Conservation (phyloP, 2,797 vertebrate species). For the Tachyglossus aculeatus region DNA sequence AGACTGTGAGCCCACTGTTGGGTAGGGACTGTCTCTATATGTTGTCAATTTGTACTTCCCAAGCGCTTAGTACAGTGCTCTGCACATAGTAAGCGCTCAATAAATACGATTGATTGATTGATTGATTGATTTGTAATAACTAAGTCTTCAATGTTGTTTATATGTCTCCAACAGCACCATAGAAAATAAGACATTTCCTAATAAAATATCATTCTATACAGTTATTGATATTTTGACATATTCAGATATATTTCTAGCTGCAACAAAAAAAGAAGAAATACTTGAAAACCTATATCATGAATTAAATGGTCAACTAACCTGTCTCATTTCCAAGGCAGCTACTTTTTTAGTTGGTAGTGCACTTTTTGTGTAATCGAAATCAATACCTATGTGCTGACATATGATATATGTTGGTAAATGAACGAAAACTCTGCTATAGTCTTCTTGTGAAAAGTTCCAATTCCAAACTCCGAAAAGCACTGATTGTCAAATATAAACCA, state of each 20-base stretch:
- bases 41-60: no score
- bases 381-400: not conserved
- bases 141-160: not conserved
- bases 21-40: no score
- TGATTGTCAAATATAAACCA: constrained; percentile 9
- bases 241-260: not conserved
- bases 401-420: not conserved
- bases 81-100: no score
- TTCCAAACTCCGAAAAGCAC: constrained; percentile 2
- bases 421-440: not conserved
- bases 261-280: not conserved
- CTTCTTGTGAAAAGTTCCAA: not conserved
- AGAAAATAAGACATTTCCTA: not conserved
- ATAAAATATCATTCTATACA: not conserved
- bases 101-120: no score
- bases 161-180: not conserved
- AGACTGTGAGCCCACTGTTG: no score
- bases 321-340: not conserved
- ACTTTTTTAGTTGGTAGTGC: not conserved
- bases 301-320: not conserved
- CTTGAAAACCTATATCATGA: not conserved
- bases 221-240: not conserved
- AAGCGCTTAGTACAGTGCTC: no score
- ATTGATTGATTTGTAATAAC: not conserved
- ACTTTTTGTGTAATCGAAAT: not conserved